These are phyloP conservation scores for Sitta europaea DNA, from an alignment of 2,113 vertebrate species.

Conservation along the genomic window DNA sequence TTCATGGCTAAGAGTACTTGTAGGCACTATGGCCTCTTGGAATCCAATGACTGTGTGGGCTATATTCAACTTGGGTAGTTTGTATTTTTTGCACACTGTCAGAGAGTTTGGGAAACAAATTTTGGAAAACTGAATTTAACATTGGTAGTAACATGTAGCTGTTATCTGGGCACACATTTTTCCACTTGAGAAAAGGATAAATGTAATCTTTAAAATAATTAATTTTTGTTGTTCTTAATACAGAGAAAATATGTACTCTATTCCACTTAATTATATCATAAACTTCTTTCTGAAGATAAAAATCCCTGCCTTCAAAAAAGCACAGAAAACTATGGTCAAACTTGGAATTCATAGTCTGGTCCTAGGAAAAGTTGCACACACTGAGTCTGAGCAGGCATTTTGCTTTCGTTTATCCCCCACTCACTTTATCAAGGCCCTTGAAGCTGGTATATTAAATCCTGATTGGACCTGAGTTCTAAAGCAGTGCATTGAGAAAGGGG, in stretches of 20 bases:
- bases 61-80: neutral
- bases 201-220: neutral
- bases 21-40: neutral
- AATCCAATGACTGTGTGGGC: neutral
- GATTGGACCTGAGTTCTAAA: neutral
- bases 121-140: neutral
- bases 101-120: neutral
- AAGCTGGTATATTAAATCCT: neutral
- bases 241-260: neutral
- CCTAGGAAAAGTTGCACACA: neutral
- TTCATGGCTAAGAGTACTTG: neutral
- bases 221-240: neutral
- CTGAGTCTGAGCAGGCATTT: neutral
- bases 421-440: neutral
- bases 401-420: neutral
- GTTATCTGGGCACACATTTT: neutral
- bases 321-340: neutral
- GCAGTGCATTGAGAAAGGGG: neutral
- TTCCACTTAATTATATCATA: neutral
- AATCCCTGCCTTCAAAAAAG: neutral
- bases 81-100: neutral
- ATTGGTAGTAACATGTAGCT: neutral
- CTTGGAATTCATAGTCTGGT: neutral
- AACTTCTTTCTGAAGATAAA: neutral
- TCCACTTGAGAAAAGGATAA: neutral